Percentiles rank a stretch among this genome's conserved stretches.
Conservation (phyloP, 2,888 invertebrate genomes). For the Onchidella celtica region DNA sequence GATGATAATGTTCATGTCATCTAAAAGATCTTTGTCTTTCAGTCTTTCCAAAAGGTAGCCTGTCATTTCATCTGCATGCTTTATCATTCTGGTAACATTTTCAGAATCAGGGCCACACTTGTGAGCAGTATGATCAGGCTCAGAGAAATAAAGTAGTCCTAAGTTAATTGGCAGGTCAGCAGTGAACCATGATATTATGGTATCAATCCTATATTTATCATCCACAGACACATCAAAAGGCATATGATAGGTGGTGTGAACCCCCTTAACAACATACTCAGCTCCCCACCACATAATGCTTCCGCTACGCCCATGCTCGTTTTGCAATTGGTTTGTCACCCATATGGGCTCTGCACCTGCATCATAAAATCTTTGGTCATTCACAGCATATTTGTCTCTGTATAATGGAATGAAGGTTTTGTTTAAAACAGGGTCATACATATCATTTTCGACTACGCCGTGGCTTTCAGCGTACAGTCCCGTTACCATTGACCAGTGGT, state of each 20-base stretch:
- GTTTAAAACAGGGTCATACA: constrained; percentile 82
- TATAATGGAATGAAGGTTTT: constrained; percentile 56
- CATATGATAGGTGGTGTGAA: constrained; percentile 60
- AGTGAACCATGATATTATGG: constrained; percentile 73
- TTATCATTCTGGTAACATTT: constrained; percentile 81
- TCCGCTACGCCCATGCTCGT: constrained; percentile 83
- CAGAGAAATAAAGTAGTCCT: constrained; percentile 86
- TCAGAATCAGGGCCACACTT: constrained; percentile 81
- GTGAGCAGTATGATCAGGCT: constrained; percentile 86
- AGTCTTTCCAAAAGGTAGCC: constrained; percentile 83
- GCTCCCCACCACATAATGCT: constrained; percentile 88
- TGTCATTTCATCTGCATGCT: constrained; percentile 79
- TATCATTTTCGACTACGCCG: constrained; percentile 85
- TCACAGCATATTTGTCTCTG: constrained; percentile 44
- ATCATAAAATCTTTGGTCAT: constrained; percentile 81
- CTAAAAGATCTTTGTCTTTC: constrained; percentile 81
- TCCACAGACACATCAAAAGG: constrained; percentile 65
- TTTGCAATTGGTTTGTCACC: constrained; percentile 82
- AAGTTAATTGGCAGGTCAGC: constrained; percentile 85
- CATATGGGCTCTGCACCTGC: constrained; percentile 80
- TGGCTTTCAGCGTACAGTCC: constrained; percentile 84
- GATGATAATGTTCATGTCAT: constrained; percentile 85
- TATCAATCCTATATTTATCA: constrained; percentile 67
- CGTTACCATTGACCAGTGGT: constrained; percentile 87
- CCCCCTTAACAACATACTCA: constrained; percentile 77